Conservation (phyloP, 2,888 invertebrate species). For the Julus scandinavius region DNA sequence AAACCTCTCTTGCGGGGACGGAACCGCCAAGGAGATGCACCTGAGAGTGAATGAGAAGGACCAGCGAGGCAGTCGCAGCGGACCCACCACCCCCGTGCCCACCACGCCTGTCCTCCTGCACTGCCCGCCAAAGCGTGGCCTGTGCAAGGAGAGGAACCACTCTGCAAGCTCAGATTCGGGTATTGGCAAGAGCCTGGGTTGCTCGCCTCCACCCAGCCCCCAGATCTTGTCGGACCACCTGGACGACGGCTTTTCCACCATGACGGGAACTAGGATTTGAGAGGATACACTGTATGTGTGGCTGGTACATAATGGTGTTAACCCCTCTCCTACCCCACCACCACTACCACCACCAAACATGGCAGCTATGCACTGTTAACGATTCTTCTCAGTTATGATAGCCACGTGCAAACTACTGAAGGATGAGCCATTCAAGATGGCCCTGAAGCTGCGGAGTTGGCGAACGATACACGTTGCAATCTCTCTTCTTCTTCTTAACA, state of each 20-base stretch:
- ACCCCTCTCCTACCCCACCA: neutral
- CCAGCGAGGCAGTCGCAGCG: slow-evolving; percentile 60
- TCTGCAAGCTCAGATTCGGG: slow-evolving; percentile 61
- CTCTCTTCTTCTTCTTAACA: neutral
- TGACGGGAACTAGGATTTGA: slow-evolving; percentile 11
- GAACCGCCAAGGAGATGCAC: slow-evolving; percentile 54
- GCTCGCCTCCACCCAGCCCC: slow-evolving; percentile 60
- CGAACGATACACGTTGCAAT: neutral
- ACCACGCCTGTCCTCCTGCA: slow-evolving; percentile 57
- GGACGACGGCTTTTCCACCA: slow-evolving; percentile 48
- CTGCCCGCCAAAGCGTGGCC: slow-evolving; percentile 58
- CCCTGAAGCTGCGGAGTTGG: neutral
- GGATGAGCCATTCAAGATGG: neutral
- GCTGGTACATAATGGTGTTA: neutral
- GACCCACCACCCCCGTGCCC: slow-evolving; percentile 59
- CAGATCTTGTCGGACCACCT: slow-evolving; percentile 51
- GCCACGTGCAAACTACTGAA: neutral
- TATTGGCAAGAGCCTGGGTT: slow-evolving; percentile 60
- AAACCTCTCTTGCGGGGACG: neutral
- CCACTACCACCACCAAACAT: neutral
- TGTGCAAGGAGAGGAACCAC: slow-evolving; percentile 60
- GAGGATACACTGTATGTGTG: neutral
- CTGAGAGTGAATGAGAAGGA: slow-evolving; percentile 58
- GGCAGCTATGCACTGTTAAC: slow-evolving; percentile 14
- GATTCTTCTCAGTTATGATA: neutral